Conservation (phyloP, 1,140 invertebrate genomes). For the Brachionus manjavacas region DNA sequence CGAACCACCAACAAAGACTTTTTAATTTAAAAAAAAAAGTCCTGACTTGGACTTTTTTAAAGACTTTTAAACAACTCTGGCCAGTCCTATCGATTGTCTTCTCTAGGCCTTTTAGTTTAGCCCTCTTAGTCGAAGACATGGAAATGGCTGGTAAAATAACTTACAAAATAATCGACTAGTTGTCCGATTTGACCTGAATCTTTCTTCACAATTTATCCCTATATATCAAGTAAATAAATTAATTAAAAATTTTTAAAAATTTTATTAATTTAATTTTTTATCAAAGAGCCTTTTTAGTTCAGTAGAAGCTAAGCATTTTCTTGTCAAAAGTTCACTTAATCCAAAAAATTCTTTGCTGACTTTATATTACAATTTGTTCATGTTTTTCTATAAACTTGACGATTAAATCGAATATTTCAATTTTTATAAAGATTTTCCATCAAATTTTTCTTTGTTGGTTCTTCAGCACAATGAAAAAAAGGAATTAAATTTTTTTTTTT, state of each 20-base stretch:
- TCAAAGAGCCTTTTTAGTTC: neutral
- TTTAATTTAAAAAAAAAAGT: too few species aligned
- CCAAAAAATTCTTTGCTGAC: constrained; percentile 22
- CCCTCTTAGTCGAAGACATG: constrained; percentile 2
- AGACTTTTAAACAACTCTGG: too few species aligned
- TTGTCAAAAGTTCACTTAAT: constrained; percentile 21
- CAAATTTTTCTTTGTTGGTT: constrained; percentile 17
- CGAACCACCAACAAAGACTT: too few species aligned
- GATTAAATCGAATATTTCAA: constrained; percentile 16
- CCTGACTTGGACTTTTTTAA: too few species aligned
- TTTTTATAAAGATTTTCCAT: constrained; percentile 5
- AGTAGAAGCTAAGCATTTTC: neutral
- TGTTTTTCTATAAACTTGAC: neutral
- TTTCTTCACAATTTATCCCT: constrained; percentile 12
- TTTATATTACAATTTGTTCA: neutral
- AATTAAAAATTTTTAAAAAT: neutral
- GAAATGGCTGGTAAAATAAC: neutral
- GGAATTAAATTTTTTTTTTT: neutral
- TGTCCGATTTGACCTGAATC: constrained; percentile 2
- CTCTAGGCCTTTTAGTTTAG: constrained; percentile 13
- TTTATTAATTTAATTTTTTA: neutral
- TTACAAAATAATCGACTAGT: constrained; percentile 1
- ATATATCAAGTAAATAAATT: constrained; percentile 22
- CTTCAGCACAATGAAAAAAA: constrained; percentile 37
- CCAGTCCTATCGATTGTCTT: neutral